Conservation (phyloP, 2,113 vertebrate genomes). For the Ciconia boyciana region DNA sequence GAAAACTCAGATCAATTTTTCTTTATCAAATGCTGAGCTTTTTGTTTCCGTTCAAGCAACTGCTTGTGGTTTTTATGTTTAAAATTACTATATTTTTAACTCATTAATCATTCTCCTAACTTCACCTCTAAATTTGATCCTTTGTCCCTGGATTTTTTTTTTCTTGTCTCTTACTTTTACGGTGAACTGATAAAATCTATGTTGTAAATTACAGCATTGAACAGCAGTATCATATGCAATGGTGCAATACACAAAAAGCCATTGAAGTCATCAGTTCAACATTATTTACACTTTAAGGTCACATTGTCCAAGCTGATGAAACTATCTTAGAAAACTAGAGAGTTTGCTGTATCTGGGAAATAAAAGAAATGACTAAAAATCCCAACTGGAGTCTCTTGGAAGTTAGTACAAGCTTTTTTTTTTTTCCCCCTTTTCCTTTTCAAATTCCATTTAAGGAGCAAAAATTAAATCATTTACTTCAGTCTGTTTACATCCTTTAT, state of each 20-base stretch:
- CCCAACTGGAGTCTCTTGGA: not conserved
- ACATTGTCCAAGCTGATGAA: not conserved
- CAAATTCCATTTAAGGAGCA: not conserved
- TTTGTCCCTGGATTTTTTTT: not conserved
- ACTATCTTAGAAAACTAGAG: not conserved
- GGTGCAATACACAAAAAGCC: not conserved
- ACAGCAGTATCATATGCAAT: not conserved
- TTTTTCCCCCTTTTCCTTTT: not conserved
- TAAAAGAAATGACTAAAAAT: not conserved
- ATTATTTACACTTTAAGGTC: constrained; percentile 1
- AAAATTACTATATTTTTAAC: not conserved
- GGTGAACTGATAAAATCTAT: not conserved
- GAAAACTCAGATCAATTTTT: not conserved
- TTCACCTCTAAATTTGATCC: not conserved
- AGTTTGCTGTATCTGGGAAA: not conserved
- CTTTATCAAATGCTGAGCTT: not conserved
- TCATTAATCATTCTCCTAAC: not conserved
- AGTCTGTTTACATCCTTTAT: not conserved
- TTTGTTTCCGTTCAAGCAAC: not conserved
- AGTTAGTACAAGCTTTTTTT: not conserved
- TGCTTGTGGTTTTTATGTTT: not conserved
- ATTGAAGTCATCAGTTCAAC: not conserved
- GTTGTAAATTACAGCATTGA: not conserved
- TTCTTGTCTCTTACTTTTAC: not conserved
- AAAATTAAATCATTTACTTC: not conserved